phyloP scores from a whole-genome alignment of 2,797 vertebrate species.

The Onychomys torridus region DNA sequence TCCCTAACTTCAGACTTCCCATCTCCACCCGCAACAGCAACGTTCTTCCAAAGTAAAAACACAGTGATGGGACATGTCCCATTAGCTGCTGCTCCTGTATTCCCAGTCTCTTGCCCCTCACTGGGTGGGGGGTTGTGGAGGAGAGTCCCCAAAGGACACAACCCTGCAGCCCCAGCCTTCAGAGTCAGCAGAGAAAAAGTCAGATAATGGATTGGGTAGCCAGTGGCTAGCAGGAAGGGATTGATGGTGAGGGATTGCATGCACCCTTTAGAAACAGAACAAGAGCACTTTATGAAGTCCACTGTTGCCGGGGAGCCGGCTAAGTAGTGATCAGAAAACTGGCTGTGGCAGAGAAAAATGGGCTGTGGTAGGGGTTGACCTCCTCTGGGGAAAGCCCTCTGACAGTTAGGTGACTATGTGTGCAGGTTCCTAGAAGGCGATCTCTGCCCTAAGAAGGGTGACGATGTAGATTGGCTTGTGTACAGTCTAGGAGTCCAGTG shows the following conservation, averaged over 20 bases:
- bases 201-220: background rate
- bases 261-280: background rate
- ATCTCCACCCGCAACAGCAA: background rate
- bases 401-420: background rate
- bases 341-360: background rate
- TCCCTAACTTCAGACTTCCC: background rate
- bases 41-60: conserved; percentile 42
- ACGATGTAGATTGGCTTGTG: background rate
- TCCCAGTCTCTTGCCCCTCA: background rate
- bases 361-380: background rate
- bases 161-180: background rate
- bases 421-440: background rate
- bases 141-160: background rate
- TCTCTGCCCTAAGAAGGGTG: background rate
- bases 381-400: background rate
- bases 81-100: background rate
- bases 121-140: background rate
- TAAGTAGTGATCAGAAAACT: background rate
- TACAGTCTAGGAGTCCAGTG: background rate
- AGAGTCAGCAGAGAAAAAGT: background rate
- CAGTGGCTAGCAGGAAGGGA: background rate
- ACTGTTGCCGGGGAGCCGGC: background rate
- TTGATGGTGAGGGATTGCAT: background rate
- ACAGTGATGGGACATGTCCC: background rate
- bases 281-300: background rate